A percentile compares a stretch with the other conserved stretches of the same genome.
Conservation (phyloP, 92 coral and sea anemone genomes). For the Isaurus tuberculatus region DNA sequence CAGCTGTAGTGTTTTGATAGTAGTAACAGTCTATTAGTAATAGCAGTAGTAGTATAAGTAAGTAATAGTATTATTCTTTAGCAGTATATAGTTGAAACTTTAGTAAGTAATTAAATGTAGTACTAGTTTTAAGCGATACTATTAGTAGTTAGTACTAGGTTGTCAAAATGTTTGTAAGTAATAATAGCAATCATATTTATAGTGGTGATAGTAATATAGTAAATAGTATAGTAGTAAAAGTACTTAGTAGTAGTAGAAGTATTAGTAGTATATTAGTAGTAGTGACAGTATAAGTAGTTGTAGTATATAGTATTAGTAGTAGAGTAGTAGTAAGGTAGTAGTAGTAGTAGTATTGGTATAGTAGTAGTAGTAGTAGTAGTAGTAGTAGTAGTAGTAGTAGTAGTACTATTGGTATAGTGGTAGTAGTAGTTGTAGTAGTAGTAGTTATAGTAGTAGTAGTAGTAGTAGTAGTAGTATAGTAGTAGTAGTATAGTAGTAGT, state of each 20-base stretch:
- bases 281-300: neutral
- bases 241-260: neutral
- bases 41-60: no score
- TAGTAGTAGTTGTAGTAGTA: neutral
- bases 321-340: no score
- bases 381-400: neutral
- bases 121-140: neutral
- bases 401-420: neutral
- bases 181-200: neutral
- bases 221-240: neutral
- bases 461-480: neutral
- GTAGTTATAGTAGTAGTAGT: neutral
- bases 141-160: neutral
- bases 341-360: no score
- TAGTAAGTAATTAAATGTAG: neutral
- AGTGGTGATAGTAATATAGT: no score
- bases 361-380: neutral
- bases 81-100: neutral
- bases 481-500: neutral
- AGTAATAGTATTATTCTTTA: no score
- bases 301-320: neutral
- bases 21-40: no score
- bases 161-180: neutral
- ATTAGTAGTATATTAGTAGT: neutral
- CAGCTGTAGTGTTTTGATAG: no score